Base-by-base conservation (phyloP, 1,140 invertebrate genomes). In the Propsilocerus akamusi region DNA sequence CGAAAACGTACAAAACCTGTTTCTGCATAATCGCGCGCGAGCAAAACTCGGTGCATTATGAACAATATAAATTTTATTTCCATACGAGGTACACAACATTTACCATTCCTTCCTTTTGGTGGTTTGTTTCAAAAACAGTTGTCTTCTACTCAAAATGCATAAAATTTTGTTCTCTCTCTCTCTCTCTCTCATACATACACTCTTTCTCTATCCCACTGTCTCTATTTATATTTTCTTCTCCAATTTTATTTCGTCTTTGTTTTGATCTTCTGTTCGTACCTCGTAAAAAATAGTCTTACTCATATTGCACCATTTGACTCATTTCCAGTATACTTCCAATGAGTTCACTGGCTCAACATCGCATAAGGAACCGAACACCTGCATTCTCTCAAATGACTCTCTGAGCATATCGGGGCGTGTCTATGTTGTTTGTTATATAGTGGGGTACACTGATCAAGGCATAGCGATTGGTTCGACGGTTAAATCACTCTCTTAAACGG, bases 271-370 rank as follows among this genome's bases (percentile, higher is more conserved):
- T 2, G 10, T 30, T 30, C 28, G 2, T 30, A 3, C 28, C 28
- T 30, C n/a, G 6, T 30, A 11, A 6, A 30, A 30, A 30, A 11
- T 30, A 30, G 10, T 30, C 10, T n/a, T 30, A 11, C 17, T 41
- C 34, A 41, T 41, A 41, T 41, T 41, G 34, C 34, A 41, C 34
- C 34, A 41, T n/a, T n/a, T n/a, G n/a, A n/a, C n/a, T n/a, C 6
- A 30, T 41, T 41, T 41, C 34, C 34, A 41, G 14, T 41, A 7
- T n/a, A n/a, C n/a, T n/a, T n/a, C n/a, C n/a, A n/a, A n/a, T 41
- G 14, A 7, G 14, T 12, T 30, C 28, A 7, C 11, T n/a, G 11
- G 28, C 28, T 41, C 22, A 14, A 14, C 17, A 20, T 41, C 5
- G 8, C 14, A 2, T 6, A 30, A 8, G n/a, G 6, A 30, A 30